These are phyloP conservation scores for Cotesia glomerata DNA, from an alignment of 1,140 invertebrate genomes.

Conservation along the genomic window DNA sequence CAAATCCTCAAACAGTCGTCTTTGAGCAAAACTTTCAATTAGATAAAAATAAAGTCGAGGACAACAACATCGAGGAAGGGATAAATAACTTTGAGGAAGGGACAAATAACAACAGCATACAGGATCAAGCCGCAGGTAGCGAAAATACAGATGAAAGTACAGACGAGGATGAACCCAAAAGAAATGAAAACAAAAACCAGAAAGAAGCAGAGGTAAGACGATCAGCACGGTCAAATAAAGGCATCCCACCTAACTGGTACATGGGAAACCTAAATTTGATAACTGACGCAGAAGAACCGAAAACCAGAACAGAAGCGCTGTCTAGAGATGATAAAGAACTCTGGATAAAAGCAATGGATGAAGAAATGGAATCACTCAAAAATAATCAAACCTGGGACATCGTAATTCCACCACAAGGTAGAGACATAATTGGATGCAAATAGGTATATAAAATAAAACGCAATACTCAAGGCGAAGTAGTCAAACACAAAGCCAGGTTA, in stretches of 20 bases:
- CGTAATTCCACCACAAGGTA: constrained; percentile 22
- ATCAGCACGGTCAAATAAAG: background rate
- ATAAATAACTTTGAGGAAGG: no score
- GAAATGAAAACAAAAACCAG: no score
- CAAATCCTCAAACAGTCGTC: background rate
- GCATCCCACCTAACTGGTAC: background rate
- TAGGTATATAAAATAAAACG: constrained; percentile 53
- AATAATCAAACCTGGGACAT: constrained; percentile 12
- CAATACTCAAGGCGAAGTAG: constrained; percentile 36
- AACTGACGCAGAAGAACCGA: background rate
- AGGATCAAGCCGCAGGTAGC: no score
- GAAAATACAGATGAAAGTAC: no score
- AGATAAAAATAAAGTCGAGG: background rate
- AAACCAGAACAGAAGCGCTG: background rate
- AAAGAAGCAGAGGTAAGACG: background rate
- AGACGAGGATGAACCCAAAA: no score
- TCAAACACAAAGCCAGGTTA: constrained; percentile 46
- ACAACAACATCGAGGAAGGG: background rate
- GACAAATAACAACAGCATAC: no score
- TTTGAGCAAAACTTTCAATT: no score
- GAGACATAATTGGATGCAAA: constrained; percentile 39
- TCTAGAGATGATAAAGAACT: background rate
- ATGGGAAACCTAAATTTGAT: background rate
- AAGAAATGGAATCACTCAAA: background rate
- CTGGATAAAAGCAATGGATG: constrained; percentile 11